Evolutionary conservation across 2,797 vertebrate genomes (phyloP), one percentile per base, ranked within the genome.

Genomic region (Spea hammondii): DNA sequence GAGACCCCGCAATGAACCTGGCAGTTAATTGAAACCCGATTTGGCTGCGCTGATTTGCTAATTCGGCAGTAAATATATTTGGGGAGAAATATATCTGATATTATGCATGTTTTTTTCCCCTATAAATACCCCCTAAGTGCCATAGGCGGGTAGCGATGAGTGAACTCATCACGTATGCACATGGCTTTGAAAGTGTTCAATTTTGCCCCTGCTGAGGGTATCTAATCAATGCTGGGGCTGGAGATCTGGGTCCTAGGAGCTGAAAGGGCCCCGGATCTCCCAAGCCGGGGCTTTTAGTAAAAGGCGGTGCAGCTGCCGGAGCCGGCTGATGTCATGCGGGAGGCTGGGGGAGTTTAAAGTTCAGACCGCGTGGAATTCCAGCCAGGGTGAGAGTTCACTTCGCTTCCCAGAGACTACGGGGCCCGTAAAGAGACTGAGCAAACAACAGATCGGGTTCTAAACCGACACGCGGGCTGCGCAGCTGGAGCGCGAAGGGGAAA

Each of bases 311-410:
- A 78, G 44, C 86, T 85, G 87, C 84, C 80, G 78, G 1, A 32
- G 13, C 0, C 0, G 14, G 80, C 86, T 89, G 79, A 75, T 1
- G 0, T 85, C 84, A 83, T 8, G 60, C 0, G 74, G 71, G 84
- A 88, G 88, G 83, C 68, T 55, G 86, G 62, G 82, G 80, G 78
- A 87, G 84, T 69, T 78, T 74, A 72, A 66, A 67, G 78, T 83
- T 66, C 72, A 84, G 79, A 83, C 80, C 82, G 69, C 73, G 70
- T 50, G 76, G 81, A 79, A 86, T 88, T 85, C 84, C 84, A 84
- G 76, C 8, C 57, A 54, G 84, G 86, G 84, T 75, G 84, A 88
- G 84, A 87, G 79, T 76, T 87, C 86, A 84, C 46, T 57, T 57
- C 71, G 80, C 72, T 78, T 87, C 79, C 76, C 70, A 84, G 79